A percentile compares a stretch with the other conserved stretches of the same genome.
These are phyloP conservation scores for Polyodon spathula DNA, from an alignment of 2,113 vertebrate species.

Conservation along the genomic window DNA sequence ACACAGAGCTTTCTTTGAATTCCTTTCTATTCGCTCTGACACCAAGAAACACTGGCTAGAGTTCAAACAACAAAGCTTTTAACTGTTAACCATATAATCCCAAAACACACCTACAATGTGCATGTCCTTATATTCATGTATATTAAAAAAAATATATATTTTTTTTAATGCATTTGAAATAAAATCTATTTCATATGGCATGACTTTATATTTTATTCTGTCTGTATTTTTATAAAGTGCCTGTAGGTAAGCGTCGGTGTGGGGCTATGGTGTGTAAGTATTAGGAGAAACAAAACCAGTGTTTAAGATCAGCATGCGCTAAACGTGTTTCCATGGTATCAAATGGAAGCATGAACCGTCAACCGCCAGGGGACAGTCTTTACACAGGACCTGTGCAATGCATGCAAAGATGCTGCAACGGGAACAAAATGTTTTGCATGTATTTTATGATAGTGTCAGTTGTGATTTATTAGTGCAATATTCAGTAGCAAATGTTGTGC, in stretches of 20 bases:
- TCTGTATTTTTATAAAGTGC: conserved; percentile 41
- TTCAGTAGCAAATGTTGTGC: too few species aligned
- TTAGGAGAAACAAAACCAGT: conserved; percentile 19
- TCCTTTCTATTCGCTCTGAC: too few species aligned
- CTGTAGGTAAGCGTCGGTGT: conserved; percentile 29
- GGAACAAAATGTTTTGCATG: conserved; percentile 39
- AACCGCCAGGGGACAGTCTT: conserved; percentile 6
- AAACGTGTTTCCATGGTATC: conserved; percentile 27
- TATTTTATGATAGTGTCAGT: conserved; percentile 43
- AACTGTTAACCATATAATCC: too few species aligned
- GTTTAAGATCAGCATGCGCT: conserved; percentile 36
- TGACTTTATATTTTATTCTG: conserved; percentile 20
- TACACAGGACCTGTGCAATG: conserved; percentile 28
- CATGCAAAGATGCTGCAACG: conserved; percentile 22
- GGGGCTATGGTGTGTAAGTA: background rate
- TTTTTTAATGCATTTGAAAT: conserved; percentile 28
- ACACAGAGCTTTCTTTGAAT: too few species aligned
- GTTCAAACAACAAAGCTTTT: too few species aligned
- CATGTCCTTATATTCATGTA: conserved; percentile 19
- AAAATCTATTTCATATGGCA: conserved; percentile 30
- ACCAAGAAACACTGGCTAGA: too few species aligned
- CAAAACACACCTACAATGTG: too few species aligned
- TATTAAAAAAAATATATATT: conserved; percentile 25
- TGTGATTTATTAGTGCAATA: conserved; percentile 17
- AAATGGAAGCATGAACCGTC: conserved; percentile 24